phyloP scores from a whole-genome alignment of 2,797 vertebrate genomes.

The Zonotrichia albicollis region DNA sequence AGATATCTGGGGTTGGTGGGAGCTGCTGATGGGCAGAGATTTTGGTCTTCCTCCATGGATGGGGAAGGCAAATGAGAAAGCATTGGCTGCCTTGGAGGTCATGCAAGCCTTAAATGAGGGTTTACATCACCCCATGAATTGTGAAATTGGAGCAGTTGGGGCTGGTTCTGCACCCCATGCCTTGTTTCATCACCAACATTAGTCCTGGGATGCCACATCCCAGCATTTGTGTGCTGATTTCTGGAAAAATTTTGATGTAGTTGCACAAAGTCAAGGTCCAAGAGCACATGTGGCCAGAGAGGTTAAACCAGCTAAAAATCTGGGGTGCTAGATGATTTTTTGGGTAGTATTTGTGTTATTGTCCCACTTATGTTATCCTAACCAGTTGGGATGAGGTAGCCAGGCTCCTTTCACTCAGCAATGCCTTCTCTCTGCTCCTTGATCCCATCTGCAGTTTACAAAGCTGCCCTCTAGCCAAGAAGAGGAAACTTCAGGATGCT shows the following conservation, averaged over 20 bases:
- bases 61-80: not conserved
- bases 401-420: not conserved
- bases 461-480: constrained; percentile 93
- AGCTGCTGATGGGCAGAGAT: not conserved
- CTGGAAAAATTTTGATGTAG: not conserved
- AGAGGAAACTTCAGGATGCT: constrained; percentile 87
- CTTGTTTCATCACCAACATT: not conserved
- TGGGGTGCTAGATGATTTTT: not conserved
- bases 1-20: not conserved
- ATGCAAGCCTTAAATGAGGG: not conserved
- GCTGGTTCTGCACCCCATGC: not conserved
- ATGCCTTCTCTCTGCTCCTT: not conserved
- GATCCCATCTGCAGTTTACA: constrained; percentile 78
- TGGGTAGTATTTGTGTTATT: not conserved
- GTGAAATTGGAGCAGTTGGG: not conserved
- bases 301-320: not conserved
- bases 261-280: not conserved
- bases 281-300: not conserved
- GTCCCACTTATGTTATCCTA: not conserved
- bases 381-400: not conserved
- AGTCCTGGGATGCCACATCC: not conserved
- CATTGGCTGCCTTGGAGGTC: not conserved
- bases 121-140: not conserved
- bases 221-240: not conserved
- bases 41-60: not conserved